Base-by-base conservation (phyloP, 1,140 invertebrate species). In the Aradophagus sp. region DNA sequence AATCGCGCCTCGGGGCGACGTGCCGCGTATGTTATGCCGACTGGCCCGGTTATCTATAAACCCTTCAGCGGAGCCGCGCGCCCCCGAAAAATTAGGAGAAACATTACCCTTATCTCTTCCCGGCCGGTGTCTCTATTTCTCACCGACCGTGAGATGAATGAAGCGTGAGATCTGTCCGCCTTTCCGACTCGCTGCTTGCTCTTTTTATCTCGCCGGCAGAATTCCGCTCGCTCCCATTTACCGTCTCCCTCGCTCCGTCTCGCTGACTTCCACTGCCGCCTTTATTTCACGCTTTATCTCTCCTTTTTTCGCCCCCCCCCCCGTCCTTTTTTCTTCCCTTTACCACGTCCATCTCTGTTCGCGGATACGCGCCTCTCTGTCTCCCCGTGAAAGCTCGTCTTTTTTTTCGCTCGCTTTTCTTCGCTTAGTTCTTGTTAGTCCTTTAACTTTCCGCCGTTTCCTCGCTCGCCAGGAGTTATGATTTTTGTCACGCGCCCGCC, bases 11-110 rank as follows among this genome's bases (percentile, higher is more conserved):
- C 38, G 19, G 41, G 65, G 72, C 74, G 75, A 79, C 76, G 74
- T 75, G 73, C 70, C 73, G 77, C 76, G 76, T 80, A 79, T 78
- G 79, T 80, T 75, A 78, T 80, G 77, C 67, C 77, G 48, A 62
- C 66, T 56, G 69, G 5, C 69, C 56, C 44, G 35, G 73, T 80
- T 80, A 78, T 80, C 79, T 80, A 73, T 56, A 45, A 74, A 68
- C 75, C 76, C 73, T 76, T 76, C 70, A 42, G 26, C 63, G 47
- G 34, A 55, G 58, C 20, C 34, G 14, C 34, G 50, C 48, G 44
- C 67, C 39, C 42, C 45, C 38, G 59, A 81, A 80, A 80, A 80
- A 80, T 80, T 81, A 76, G 77, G 50, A 73, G 72, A 76, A 74
- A 73, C 78, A 77, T 77, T 75, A 76, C 59, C 66, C 65, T 73